These are phyloP conservation scores for Orchestia grillus DNA, from an alignment of 1,140 invertebrate species.

Conservation along the genomic window DNA sequence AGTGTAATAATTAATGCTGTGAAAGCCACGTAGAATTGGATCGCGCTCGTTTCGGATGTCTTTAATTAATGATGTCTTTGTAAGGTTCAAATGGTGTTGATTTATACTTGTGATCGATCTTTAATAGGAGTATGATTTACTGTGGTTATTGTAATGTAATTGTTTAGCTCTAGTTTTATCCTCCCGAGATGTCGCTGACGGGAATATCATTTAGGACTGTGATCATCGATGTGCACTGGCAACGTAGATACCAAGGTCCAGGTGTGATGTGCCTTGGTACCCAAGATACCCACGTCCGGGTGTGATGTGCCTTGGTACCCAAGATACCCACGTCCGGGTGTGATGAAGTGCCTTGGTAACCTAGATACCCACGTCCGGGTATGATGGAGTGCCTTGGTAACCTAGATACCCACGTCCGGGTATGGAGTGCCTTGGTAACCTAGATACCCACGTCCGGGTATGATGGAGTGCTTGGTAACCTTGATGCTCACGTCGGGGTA, in stretches of 20 bases:
- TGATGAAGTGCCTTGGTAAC: too few relatives aligned
- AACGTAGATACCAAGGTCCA: neutral
- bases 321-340: neutral
- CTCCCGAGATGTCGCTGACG: neutral
- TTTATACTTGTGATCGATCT: too few relatives aligned
- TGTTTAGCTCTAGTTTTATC: neutral
- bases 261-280: neutral
- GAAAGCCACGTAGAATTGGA: too few relatives aligned
- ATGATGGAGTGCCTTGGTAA: neutral
- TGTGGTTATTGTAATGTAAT: neutral
- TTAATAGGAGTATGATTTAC: too few relatives aligned
- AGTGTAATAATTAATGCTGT: too few relatives aligned
- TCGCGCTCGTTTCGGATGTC: neutral
- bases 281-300: neutral
- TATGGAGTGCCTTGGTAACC: too few relatives aligned
- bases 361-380: neutral
- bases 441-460: neutral
- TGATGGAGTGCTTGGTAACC: neutral
- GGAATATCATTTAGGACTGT: neutral
- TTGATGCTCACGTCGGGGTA: neutral
- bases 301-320: too few relatives aligned
- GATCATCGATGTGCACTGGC: too few relatives aligned
- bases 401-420: neutral
- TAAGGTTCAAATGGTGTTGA: neutral
- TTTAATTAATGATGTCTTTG: neutral